Conservation (phyloP, 2,797 vertebrate genomes). For the Gymnothorax javanicus region DNA sequence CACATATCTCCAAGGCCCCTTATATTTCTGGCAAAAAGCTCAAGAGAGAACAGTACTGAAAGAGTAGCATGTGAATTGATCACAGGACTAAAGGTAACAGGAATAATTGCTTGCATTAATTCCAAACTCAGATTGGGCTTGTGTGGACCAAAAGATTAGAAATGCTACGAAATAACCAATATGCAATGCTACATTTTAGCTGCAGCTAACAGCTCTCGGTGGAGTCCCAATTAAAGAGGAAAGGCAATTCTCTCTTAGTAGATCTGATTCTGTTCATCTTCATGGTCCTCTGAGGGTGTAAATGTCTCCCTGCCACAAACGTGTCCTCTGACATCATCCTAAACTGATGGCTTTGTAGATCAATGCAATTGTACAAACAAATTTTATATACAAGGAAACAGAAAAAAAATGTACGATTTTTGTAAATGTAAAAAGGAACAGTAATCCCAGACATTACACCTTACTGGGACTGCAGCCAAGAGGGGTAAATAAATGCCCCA, state of each 20-base stretch:
- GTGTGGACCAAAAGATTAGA: neutral
- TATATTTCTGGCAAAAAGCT: neutral
- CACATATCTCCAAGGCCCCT: neutral
- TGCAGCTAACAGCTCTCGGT: neutral
- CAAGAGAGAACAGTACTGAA: neutral
- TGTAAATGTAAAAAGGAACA: constrained; percentile 23
- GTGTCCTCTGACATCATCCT: constrained; percentile 7
- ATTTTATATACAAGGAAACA: constrained; percentile 17
- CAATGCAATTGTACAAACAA: constrained; percentile 19
- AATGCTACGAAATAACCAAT: neutral
- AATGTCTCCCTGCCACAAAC: constrained; percentile 12
- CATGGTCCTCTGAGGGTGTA: constrained; percentile 13
- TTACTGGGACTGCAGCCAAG: constrained; percentile 62
- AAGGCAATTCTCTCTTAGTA: neutral
- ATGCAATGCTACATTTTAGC: neutral
- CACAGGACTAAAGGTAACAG: neutral
- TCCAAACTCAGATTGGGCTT: constrained; percentile 16
- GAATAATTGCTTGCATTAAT: neutral
- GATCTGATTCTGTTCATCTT: neutral
- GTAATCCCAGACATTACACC: constrained; percentile 44
- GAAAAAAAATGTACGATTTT: constrained; percentile 12
- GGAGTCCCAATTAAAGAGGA: neutral
- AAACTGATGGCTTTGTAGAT: constrained; percentile 10
- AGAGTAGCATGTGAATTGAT: neutral
- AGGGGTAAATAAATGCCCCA: constrained; percentile 58